Percentiles rank a stretch among this genome's conserved stretches.
Evolutionary conservation across 64 coral and sea anemone genomes (phyloP).

Genomic region (Acropora tenuis): DNA sequence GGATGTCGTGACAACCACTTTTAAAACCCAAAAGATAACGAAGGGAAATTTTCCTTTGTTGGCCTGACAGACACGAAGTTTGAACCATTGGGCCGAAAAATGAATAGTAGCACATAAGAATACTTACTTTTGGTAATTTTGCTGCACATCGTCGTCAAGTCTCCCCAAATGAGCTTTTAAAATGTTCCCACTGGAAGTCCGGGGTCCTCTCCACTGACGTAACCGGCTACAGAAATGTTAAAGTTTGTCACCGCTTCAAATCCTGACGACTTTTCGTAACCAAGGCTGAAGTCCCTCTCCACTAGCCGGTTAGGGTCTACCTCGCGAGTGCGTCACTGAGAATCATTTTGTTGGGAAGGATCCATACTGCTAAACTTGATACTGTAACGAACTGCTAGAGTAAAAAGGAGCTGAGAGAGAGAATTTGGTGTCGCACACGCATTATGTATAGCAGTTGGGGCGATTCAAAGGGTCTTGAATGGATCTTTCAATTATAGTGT

Average conservation of each 20-base stretch:
- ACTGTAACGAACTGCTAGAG: too few relatives aligned
- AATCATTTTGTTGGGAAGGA: neutral
- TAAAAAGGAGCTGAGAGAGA: too few relatives aligned
- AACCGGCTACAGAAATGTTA: neutral
- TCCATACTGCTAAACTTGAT: neutral
- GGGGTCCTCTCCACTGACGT: neutral
- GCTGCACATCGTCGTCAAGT: neutral
- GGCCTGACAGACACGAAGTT: neutral
- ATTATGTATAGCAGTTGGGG: too few relatives aligned
- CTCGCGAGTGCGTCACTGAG: neutral
- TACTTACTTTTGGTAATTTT: neutral
- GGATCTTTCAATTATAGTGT: too few relatives aligned
- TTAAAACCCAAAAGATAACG: too few relatives aligned
- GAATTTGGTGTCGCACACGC: too few relatives aligned
- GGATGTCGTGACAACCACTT: too few relatives aligned
- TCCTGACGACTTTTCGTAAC: constrained; percentile 1
- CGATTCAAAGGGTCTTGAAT: too few relatives aligned
- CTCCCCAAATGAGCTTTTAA: neutral
- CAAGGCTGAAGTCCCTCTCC: neutral
- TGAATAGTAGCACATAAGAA: neutral
- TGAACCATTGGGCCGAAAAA: neutral
- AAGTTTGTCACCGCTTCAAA: constrained; percentile 21
- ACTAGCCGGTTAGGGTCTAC: neutral
- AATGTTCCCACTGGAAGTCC: neutral
- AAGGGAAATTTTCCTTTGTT: neutral